Conservation (phyloP, 1,140 invertebrate genomes). For the Scaptomyza montana region DNA sequence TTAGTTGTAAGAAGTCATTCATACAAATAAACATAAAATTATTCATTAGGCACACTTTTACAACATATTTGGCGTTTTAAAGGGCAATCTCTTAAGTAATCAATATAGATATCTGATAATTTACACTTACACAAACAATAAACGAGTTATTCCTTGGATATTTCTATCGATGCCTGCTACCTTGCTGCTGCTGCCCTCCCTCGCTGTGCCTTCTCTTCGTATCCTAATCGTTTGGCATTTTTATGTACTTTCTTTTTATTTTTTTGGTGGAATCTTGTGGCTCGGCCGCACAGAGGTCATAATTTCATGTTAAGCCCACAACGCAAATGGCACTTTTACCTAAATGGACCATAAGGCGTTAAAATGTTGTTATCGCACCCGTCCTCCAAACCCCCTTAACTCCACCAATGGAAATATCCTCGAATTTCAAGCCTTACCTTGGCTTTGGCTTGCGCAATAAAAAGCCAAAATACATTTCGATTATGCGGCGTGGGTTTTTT, state of each 20-base stretch:
- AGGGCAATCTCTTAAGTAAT: neutral
- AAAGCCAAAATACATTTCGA: conserved; percentile 74
- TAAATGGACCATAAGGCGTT: conserved; percentile 82
- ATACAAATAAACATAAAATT: too few relatives aligned
- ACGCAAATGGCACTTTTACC: conserved; percentile 79
- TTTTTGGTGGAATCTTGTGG: conserved; percentile 1
- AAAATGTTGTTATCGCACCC: conserved; percentile 75
- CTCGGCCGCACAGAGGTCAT: conserved; percentile 62
- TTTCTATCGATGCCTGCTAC: neutral
- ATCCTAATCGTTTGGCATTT: conserved; percentile 16
- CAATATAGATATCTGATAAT: neutral
- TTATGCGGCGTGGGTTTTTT: conserved; percentile 63
- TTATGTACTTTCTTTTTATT: conserved; percentile 30
- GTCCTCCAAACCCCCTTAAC: neutral
- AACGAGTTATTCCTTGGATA: neutral
- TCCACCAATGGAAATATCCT: conserved; percentile 4
- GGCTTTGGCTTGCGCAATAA: conserved; percentile 57
- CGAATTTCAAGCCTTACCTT: conserved; percentile 34
- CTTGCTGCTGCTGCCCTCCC: neutral
- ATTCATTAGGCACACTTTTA: neutral
- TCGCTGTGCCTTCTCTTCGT: neutral
- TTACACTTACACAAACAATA: neutral
- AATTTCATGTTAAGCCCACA: conserved; percentile 76
- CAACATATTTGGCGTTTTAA: neutral
- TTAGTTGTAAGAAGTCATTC: too few relatives aligned